Evolutionary conservation across 2,797 vertebrate species (phyloP).

Genomic region (Philypnodon macrostomus): DNA sequence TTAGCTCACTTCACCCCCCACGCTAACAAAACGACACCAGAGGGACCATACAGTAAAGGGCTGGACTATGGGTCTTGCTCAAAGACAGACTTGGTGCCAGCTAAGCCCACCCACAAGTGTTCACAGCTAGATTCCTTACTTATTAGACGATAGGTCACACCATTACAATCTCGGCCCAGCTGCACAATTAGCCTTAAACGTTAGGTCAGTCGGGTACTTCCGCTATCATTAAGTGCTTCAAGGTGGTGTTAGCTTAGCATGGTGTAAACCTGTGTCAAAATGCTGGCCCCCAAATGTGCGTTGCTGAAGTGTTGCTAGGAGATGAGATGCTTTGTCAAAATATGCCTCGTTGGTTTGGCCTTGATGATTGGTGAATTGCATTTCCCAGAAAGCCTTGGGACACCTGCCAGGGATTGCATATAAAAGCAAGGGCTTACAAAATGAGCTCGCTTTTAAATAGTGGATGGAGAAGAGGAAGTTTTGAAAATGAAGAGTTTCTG

Average conservation of each 20-base stretch:
- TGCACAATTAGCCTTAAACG: constrained; percentile 20
- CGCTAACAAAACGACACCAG: constrained; percentile 12
- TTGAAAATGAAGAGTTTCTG: too few relatives aligned
- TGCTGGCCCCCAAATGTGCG: not conserved
- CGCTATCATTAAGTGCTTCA: constrained; percentile 8
- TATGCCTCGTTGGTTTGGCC: constrained; percentile 8
- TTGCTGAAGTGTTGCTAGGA: not conserved
- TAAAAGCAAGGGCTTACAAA: not conserved
- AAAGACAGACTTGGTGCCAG: constrained; percentile 36
- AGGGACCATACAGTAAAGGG: constrained; percentile 28
- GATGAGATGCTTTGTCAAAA: constrained; percentile 9
- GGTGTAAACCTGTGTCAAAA: not conserved
- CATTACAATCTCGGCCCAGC: constrained; percentile 15
- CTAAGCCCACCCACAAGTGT: constrained; percentile 36
- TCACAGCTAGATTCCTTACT: constrained; percentile 51
- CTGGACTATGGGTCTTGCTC: constrained; percentile 27
- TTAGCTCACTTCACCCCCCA: constrained; percentile 37
- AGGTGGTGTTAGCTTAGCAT: constrained; percentile 1
- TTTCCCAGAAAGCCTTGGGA: constrained; percentile 20
- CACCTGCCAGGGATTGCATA: not conserved
- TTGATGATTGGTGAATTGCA: constrained; percentile 3
- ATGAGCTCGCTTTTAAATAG: not conserved
- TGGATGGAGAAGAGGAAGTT: not conserved
- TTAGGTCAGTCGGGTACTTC: not conserved
- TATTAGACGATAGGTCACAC: constrained; percentile 54